These are phyloP conservation scores for Seriola dumerili DNA, from an alignment of 2,113 vertebrate species.

Conservation along the genomic window DNA sequence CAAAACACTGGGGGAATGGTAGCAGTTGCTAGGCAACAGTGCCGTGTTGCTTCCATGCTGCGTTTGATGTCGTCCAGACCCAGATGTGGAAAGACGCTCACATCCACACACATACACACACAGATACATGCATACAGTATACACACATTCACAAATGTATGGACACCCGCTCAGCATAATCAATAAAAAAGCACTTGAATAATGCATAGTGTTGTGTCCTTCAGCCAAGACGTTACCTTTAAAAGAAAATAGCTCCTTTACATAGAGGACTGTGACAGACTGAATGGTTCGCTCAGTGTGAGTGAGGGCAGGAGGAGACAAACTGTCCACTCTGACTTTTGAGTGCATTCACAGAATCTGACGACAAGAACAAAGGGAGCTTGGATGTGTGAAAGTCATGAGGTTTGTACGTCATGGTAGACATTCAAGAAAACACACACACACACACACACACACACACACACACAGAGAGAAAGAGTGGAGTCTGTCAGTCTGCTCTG, in stretches of 20 bases:
- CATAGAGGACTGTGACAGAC: constrained; percentile 32
- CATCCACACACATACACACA: constrained; percentile 20
- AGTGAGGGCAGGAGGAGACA: constrained; percentile 24
- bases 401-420: constrained; percentile 24
- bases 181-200: constrained; percentile 48
- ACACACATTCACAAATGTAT: background rate
- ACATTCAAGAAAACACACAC: background rate
- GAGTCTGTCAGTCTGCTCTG: background rate
- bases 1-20: constrained; percentile 82
- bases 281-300: constrained; percentile 5
- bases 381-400: constrained; percentile 45
- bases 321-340: constrained; percentile 47
- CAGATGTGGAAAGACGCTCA: constrained; percentile 73
- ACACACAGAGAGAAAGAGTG: background rate
- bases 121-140: background rate
- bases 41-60: constrained; percentile 80
- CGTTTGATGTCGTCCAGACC: constrained; percentile 76
- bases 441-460: constrained; percentile 25
- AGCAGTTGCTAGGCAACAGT: constrained; percentile 85
- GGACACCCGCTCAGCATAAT: constrained; percentile 44
- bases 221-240: constrained; percentile 47
- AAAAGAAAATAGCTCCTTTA: constrained; percentile 29
- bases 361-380: constrained; percentile 55
- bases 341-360: constrained; percentile 15
- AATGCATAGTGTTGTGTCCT: constrained; percentile 48